Evolutionary conservation across 2,888 invertebrate species (phyloP), one percentile per base, ranked within the genome.

Genomic region (Drosophila yooni): DNA sequence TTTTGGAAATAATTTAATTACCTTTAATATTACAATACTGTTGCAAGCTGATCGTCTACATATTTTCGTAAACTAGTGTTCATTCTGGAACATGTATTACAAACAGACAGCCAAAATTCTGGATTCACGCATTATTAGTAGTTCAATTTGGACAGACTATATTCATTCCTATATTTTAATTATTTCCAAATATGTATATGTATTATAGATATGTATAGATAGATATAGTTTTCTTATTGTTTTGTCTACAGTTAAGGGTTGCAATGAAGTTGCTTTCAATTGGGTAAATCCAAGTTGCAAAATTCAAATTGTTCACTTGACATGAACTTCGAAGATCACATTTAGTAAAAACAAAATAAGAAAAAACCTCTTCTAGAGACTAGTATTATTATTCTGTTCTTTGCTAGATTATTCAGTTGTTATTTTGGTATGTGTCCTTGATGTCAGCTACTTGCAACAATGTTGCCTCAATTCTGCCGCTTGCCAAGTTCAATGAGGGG

Each of bases 401-500:
- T 15, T 7, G 46, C 33, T 40, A 8, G 46, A 34, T 53, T 34
- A 15, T 53, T 8, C 50, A 15, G 13, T 27, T 33, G 21, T 18
- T 25, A 25, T 27, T 33, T 36, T 27, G 13, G 27, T 40, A 10
- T 10, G 25, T 63, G 77, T 69, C 74, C 76, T 76, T 80, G 81
- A 36, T 54, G 69, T 52, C 58, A 43, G 34, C 46, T 46, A 46
- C 8, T 46, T 25, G 25, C 15, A 46, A 46, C 15, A 15, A 13
- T 13, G 46, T 36, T 43, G 29, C 21, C 13, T 58, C 5, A 62
- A 36, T 52, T 8, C 13, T 46, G 57, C 13, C 51, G 52, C 27
- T 57, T 65, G 64, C 46, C 79, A 82, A 82, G 82, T 82, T 74
- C 80, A 80, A 54, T 57, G 34, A 34, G 21, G 11, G 21, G 2